phyloP scores from a whole-genome alignment of 2,797 vertebrate genomes.

The Macropus fuliginosus region DNA sequence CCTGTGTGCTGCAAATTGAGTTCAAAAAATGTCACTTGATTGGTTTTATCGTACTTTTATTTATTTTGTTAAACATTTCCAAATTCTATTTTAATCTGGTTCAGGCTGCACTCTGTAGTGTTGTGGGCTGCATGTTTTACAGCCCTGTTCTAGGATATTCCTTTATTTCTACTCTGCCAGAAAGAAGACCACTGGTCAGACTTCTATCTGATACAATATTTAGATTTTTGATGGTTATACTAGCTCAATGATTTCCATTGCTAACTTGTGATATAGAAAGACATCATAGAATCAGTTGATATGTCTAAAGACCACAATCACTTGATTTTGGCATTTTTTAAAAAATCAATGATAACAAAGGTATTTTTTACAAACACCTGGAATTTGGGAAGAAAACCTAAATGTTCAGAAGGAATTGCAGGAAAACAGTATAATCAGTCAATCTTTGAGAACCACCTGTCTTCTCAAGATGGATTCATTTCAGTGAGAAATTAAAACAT shows the following conservation, averaged over 20 bases:
- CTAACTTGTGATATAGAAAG: background rate
- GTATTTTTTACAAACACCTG: background rate
- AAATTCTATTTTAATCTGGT: background rate
- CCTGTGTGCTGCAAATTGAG: too few species aligned
- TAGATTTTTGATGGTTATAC: background rate
- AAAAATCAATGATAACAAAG: background rate
- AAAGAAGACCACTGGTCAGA: background rate
- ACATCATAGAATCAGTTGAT: background rate
- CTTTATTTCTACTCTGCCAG: background rate
- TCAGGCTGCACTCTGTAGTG: background rate
- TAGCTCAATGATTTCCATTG: background rate
- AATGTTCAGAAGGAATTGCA: background rate
- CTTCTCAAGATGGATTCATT: background rate
- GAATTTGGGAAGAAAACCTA: background rate
- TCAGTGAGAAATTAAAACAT: background rate
- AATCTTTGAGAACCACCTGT: background rate
- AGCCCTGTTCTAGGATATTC: too few species aligned
- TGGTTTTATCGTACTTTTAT: too few species aligned
- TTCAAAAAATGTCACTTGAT: too few species aligned
- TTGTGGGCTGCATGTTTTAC: background rate
- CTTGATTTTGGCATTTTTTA: background rate
- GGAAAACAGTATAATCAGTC: background rate
- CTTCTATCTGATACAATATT: background rate
- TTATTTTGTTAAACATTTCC: background rate
- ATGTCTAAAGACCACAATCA: background rate